Evolutionary conservation across 30 jellyfish, hydroid and myxozoan genomes (phyloP), one percentile per base, ranked within the genome.

Genomic region (Hydractinia symbiolongicarpus): DNA sequence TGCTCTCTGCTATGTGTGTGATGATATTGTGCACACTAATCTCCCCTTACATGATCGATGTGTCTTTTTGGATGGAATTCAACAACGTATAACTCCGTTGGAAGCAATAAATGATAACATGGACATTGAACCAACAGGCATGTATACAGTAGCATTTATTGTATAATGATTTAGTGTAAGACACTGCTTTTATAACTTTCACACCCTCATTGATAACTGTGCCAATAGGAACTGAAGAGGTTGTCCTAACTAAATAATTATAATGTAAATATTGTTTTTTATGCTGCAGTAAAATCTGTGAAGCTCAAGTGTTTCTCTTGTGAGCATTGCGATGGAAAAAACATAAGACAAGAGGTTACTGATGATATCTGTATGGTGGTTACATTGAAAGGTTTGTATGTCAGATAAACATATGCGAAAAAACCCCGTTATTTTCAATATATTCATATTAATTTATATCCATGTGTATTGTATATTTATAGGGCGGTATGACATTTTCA

Each of bases 291-390:
- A 16, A 58, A 58, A 58, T 58, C 69, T 3, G 69, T 58, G 15
- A 58, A 58, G 69, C 69, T 58, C 69, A 58, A 58, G 19, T 58
- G 69, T 58, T 58, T 58, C 19, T 13, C 69, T 58, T 58, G 69
- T 58, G 19, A 58, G 19, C 69, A 58, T 58, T 58, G 69, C 19
- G 19, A 58, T 58, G 69, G 69, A 58, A 58, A 16, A 58, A 58
- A 58, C 69, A 58, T 58, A 58, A 58, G 17, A 58, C 69, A 58
- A 16, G 19, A 16, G 19, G 15, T 58, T 58, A 58, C 69, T 58
- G 69, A 58, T 11, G 69, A 58, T 58, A 58, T 58, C 17, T 58
- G 69, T 16, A 58, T 58, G 69, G 69, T 58, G 19, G 69, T 58
- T 13, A 58, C 69, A 58, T 58, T 58, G 19, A 58, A 58, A 58